Evolutionary conservation across 2,797 vertebrate genomes (phyloP), one percentile per base, ranked within the genome.

Genomic region (Alectoris magna): DNA sequence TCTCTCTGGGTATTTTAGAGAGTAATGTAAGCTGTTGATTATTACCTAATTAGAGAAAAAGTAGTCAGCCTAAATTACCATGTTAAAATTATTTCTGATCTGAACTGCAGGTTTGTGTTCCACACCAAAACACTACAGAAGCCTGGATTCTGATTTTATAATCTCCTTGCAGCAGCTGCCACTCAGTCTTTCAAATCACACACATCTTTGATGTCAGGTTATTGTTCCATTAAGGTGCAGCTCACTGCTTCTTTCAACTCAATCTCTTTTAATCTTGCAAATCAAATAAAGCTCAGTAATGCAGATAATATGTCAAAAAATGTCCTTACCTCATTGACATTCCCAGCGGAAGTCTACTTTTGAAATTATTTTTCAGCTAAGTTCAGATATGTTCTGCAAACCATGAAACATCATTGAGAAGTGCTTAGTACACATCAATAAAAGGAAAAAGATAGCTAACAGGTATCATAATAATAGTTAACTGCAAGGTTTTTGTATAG

Each of bases 261-360:
- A 88, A 93, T 93, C 55, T 82, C 85, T 91, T 97, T 95, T 95
- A 97, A 96, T 96, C 83, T 91, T 96, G 67, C 90, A 96, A 97
- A 97, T 96, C 96, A 96, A 97, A 96, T 95, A 96, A 97, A 94
- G 64, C 87, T 97, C 94, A 95, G 80, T 81, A 97, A 97, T 95
- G 90, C 88, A 96, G 88, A 95, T 86, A 93, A 72, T 93, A 68
- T 95, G 92, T 93, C 91, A 95, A 96, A 56, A 96, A 96, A 96
- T 96, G 73, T 87, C 69, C 49, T 94, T 86, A 95, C 58, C 73
- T 96, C 91, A 97, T 94, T 97, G 96, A 88, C 84, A 96, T 96
- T 97, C 92, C 78, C 90, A 94, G 31, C 79, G 71, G 94, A 95
- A 94, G 58, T 55, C 90, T 94, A 60, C 90, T 94, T 88, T 93